Evolutionary conservation across 2,797 vertebrate genomes (phyloP).

Genomic region (Acridotheres tristis): DNA sequence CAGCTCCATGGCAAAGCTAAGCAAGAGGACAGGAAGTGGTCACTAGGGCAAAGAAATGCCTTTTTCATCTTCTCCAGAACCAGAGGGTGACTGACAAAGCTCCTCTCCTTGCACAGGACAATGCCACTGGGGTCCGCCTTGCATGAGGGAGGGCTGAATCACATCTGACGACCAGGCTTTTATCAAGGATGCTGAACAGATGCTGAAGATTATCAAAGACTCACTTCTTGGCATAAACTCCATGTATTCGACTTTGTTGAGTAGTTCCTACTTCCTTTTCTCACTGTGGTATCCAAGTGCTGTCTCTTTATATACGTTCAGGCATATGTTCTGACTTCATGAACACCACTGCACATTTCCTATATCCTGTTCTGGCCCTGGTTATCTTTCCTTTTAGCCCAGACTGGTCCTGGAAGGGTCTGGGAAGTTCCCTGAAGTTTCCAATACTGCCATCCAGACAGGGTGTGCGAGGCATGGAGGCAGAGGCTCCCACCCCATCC

Average conservation of each 20-base stretch:
- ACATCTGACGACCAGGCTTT: neutral
- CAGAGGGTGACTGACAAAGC: neutral
- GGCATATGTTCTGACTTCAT: neutral
- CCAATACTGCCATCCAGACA: neutral
- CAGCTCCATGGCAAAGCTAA: neutral
- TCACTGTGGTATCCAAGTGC: neutral
- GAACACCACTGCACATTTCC: neutral
- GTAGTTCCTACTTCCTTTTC: neutral
- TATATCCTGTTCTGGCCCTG: neutral
- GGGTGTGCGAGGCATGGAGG: rapidly evolving
- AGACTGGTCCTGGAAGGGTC: neutral
- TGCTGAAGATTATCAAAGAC: neutral
- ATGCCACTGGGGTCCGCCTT: rapidly evolving
- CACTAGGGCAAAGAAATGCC: neutral
- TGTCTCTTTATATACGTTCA: neutral
- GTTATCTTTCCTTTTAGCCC: neutral
- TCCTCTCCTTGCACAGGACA: neutral
- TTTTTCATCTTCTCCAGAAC: neutral
- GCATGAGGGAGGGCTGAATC: neutral
- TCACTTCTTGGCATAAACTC: neutral
- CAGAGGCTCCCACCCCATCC: neutral
- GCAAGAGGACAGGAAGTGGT: neutral
- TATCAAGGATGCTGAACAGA: neutral
- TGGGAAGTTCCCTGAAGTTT: neutral
- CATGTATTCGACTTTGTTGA: neutral